Evolutionary conservation across 2,888 invertebrate species (phyloP).

Genomic region (Ernsta delagoae): DNA sequence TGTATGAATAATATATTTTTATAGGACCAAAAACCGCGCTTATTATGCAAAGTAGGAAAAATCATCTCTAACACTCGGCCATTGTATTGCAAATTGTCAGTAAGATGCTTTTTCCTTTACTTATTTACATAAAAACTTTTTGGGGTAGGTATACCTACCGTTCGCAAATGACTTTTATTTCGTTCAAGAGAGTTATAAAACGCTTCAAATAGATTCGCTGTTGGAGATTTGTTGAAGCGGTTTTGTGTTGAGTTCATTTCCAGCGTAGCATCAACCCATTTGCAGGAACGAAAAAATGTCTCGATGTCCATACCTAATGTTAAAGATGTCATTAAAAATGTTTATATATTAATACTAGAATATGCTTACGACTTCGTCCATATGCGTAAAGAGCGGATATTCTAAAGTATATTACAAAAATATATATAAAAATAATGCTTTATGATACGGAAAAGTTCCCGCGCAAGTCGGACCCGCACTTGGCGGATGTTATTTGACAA

Average conservation of each 20-base stretch:
- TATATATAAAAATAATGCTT: no score
- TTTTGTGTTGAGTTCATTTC: constrained; percentile 30
- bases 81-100: constrained; percentile 83
- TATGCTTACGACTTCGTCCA: no score
- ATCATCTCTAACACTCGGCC: constrained; percentile 59
- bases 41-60: constrained; percentile 79
- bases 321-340: no score
- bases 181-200: constrained; percentile 37
- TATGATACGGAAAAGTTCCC: no score
- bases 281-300: neutral
- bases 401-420: no score
- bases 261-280: constrained; percentile 2
- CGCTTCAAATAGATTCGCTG: constrained; percentile 26
- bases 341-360: no score
- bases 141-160: constrained; percentile 63
- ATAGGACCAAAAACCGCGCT: constrained; percentile 73
- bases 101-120: constrained; percentile 72
- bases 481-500: no score
- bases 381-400: no score
- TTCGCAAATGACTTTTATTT: constrained; percentile 75
- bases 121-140: constrained; percentile 80
- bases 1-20: constrained; percentile 83
- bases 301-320: no score
- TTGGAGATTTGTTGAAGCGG: constrained; percentile 23
- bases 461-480: no score